Evolutionary conservation across 2,888 invertebrate species (phyloP), one percentile per base, ranked within the genome.

Genomic region (Drosophila nr. medialis): DNA sequence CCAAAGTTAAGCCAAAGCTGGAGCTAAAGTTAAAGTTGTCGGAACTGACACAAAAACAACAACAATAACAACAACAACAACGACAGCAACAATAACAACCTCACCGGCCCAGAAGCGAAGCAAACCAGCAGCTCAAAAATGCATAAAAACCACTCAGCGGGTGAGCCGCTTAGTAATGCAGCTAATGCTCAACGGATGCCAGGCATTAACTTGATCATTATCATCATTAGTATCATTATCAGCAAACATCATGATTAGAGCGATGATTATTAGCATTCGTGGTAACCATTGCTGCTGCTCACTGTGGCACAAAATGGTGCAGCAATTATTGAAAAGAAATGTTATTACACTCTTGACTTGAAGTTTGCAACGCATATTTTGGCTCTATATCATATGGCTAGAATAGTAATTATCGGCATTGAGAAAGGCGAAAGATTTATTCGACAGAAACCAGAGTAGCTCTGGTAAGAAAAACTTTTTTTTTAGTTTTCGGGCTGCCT

Each of bases 131-230:
- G 40, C 77, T 81, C 60, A 58, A 63, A 76, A 77, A 85, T 87
- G 89, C 86, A 85, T 66, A 63, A 81, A 82, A 76, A 55, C 38
- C 59, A 62, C 62, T 60, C 60, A 68, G 63, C 69, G 64, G 75
- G 67, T 51, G 66, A 60, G 45, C 42, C 38, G 54, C 21, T 54
- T 34, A 51, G 63, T 49, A 50, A 62, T 69, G 77, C 68, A 76
- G 75, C 64, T 81, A 79, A 82, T 74, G 77, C 82, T 74, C 77
- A 68, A 48, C 69, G 81, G 76, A 81, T 67, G 64, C 65, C 61
- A 56, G 49, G 34, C 67, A 63, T 73, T 70, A 77, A 59, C 67
- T 70, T 64, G 49, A 71, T 72, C 63, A 59, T 66, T 50, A 68
- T 70, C 64, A 54, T 64, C 48, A 65, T 70, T 62, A 58, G 59